These are phyloP conservation scores for Chrysocyon brachyurus DNA, from an alignment of 2,797 vertebrate species.

Conservation along the genomic window DNA sequence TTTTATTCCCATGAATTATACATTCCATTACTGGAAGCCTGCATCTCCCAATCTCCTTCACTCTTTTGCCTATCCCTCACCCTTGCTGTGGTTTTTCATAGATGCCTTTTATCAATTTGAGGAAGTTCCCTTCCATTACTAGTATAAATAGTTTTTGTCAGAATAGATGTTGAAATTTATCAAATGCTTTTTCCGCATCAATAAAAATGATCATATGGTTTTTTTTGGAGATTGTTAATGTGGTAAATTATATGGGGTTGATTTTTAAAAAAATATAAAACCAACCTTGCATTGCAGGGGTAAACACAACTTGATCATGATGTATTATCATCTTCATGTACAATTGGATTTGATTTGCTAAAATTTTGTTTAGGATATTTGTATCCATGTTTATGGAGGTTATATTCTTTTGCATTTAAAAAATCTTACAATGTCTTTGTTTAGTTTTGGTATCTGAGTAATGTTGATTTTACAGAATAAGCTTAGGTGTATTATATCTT, in stretches of 20 bases:
- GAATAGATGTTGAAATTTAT: not conserved
- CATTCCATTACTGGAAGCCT: no score
- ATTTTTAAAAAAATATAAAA: not conserved
- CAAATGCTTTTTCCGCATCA: not conserved
- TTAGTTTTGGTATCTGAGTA: not conserved
- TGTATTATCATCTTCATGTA: not conserved
- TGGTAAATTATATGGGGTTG: not conserved
- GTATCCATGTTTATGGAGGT: not conserved
- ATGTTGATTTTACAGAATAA: not conserved
- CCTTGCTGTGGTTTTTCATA: not conserved
- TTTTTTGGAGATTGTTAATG: not conserved
- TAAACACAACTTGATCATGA: not conserved
- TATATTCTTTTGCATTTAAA: not conserved
- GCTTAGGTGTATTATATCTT: not conserved
- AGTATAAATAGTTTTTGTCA: not conserved
- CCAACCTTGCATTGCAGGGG: not conserved
- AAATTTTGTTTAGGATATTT: conserved; percentile 3
- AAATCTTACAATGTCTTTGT: not conserved
- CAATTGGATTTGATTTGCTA: not conserved
- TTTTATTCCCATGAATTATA: no score
- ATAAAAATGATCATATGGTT: not conserved
- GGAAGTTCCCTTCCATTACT: not conserved
- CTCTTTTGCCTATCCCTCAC: no score
- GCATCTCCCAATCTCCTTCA: no score
- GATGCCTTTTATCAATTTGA: not conserved